A percentile compares a stretch with the other conserved stretches of the same genome.
These are phyloP conservation scores for Lacerta viridis DNA, from an alignment of 2,797 vertebrate species.

Conservation along the genomic window DNA sequence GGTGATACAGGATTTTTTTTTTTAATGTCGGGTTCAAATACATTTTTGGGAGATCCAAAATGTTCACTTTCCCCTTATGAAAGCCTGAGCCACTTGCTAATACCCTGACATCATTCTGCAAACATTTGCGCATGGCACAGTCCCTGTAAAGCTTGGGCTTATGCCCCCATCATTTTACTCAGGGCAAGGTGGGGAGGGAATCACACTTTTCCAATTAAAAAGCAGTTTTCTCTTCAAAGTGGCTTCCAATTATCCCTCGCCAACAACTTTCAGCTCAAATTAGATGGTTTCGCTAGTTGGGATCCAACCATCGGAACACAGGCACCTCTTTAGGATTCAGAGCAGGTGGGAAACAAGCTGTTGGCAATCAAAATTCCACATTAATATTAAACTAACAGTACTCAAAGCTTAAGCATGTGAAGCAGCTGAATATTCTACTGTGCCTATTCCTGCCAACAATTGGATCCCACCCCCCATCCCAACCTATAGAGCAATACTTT, in stretches of 20 bases:
- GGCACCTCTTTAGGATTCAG: fast-evolving
- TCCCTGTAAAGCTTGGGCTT: constrained; percentile 72
- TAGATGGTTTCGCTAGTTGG: constrained; percentile 13
- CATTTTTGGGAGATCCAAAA: constrained; percentile 21
- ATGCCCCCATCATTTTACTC: constrained; percentile 65
- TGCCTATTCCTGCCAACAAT: background rate
- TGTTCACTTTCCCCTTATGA: constrained; percentile 51
- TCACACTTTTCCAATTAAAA: constrained; percentile 72
- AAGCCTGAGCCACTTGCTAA: constrained; percentile 63
- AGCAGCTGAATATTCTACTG: background rate
- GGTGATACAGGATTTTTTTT: background rate
- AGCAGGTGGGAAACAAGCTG: constrained; percentile 36
- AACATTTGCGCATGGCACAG: constrained; percentile 68
- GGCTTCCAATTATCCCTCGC: constrained; percentile 59
- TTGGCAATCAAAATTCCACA: background rate
- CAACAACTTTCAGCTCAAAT: constrained; percentile 38
- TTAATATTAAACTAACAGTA: constrained; percentile 25
- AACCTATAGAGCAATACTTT: constrained; percentile 22
- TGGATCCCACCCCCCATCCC: background rate
- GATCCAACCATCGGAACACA: background rate
- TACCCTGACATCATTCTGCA: constrained; percentile 67
- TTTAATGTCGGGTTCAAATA: background rate
- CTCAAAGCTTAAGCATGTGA: background rate
- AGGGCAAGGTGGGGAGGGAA: constrained; percentile 53
- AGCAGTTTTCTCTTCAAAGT: constrained; percentile 54